Evolutionary conservation across 1,140 invertebrate genomes (phyloP).

Genomic region (Caenorhabditis remanei): DNA sequence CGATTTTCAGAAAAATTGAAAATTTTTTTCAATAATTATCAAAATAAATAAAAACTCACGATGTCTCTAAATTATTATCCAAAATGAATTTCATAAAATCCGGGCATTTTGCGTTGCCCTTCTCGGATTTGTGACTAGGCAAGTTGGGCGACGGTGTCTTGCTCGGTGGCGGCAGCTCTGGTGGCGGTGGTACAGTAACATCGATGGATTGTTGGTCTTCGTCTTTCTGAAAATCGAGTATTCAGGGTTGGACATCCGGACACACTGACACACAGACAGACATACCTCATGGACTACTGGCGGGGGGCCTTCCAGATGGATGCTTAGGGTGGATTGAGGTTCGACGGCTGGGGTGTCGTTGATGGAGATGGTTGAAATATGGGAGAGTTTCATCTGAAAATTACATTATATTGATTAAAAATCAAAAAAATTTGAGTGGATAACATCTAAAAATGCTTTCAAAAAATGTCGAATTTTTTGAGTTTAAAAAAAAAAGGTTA

Average conservation of each 20-base stretch:
- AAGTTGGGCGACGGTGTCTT: neutral
- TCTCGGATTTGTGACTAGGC: neutral
- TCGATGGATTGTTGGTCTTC: conserved; percentile 20
- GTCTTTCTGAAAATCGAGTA: conserved; percentile 36
- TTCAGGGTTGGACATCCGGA: neutral
- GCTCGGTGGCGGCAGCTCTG: conserved; percentile 55
- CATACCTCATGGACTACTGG: neutral
- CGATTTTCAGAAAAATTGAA: too few relatives aligned
- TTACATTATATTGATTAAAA: neutral
- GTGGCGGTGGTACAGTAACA: conserved; percentile 34
- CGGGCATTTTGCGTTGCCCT: neutral
- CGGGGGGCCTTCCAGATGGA: conserved; percentile 46
- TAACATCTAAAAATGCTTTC: neutral
- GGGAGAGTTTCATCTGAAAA: conserved; percentile 23
- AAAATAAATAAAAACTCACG: conserved; percentile 60
- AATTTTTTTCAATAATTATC: too few relatives aligned
- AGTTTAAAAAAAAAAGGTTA: too few relatives aligned
- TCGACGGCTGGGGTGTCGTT: conserved; percentile 40
- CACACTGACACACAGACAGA: too few relatives aligned
- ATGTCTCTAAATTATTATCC: conserved; percentile 57
- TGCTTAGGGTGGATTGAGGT: neutral
- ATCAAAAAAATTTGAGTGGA: neutral
- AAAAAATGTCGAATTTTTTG: too few relatives aligned
- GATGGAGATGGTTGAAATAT: conserved; percentile 51
- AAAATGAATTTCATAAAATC: conserved; percentile 57